phyloP scores from a whole-genome alignment of 2,888 invertebrate genomes.

The Pelosia muscerda region DNA sequence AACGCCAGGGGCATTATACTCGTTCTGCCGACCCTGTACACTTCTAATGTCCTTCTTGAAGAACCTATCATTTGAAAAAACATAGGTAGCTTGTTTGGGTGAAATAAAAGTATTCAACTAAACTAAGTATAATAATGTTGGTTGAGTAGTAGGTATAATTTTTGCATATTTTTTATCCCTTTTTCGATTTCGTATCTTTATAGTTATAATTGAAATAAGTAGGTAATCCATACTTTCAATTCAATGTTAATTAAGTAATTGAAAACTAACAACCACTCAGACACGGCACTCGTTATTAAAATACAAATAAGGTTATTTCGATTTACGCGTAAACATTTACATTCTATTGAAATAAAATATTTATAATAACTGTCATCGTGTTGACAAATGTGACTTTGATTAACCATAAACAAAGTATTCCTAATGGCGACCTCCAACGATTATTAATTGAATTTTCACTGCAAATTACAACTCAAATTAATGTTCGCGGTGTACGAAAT shows the following conservation, averaged over 20 bases:
- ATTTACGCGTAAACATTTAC: constrained; percentile 36
- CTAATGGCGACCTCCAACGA: constrained; percentile 23
- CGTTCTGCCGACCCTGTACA: too few relatives aligned
- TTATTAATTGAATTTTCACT: constrained; percentile 18
- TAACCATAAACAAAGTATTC: constrained; percentile 37
- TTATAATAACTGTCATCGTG: constrained; percentile 31
- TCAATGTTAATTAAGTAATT: neutral
- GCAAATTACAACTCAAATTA: constrained; percentile 12
- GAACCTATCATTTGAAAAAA: too few relatives aligned
- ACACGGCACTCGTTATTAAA: neutral
- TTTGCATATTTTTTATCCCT: too few relatives aligned
- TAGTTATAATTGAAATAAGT: neutral
- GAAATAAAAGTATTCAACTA: too few relatives aligned
- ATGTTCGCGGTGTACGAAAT: constrained; percentile 51
- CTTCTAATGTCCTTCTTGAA: too few relatives aligned
- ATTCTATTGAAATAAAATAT: constrained; percentile 23
- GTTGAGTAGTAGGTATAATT: neutral
- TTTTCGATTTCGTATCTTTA: too few relatives aligned
- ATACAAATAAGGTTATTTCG: neutral
- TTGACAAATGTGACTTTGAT: constrained; percentile 10
- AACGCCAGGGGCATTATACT: too few relatives aligned
- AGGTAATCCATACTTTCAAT: neutral
- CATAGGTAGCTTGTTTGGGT: too few relatives aligned
- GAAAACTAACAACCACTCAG: neutral
- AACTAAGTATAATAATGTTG: too few relatives aligned